Percentiles rank a stretch among this genome's conserved stretches.
phyloP scores from a whole-genome alignment of 2,888 invertebrate species.

The Drosophila subsilvestris region DNA sequence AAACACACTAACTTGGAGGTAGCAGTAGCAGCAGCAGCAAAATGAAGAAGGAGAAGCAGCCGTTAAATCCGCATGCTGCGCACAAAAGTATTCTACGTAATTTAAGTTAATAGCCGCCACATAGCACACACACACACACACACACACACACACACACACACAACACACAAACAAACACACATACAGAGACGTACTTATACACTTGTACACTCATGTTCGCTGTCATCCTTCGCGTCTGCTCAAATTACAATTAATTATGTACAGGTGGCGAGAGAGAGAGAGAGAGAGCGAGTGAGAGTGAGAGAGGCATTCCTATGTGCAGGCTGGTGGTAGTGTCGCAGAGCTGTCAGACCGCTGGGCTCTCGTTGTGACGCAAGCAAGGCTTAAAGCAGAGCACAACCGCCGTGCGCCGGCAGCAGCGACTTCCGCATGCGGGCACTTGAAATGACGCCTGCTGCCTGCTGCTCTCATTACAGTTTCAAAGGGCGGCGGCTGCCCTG shows the following conservation, averaged over 20 bases:
- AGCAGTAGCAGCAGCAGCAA: constrained; percentile 6
- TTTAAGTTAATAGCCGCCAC: constrained; percentile 72
- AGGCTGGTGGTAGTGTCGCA: not conserved
- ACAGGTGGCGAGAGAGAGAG: constrained; percentile 47
- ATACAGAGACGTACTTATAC: constrained; percentile 7
- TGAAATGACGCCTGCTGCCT: constrained; percentile 23
- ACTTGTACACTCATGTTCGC: constrained; percentile 7
- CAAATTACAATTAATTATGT: constrained; percentile 76
- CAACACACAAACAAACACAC: too few relatives aligned
- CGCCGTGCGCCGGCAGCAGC: constrained; percentile 31
- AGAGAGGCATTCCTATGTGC: not conserved
- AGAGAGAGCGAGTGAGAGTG: constrained; percentile 5
- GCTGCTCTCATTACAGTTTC: constrained; percentile 42
- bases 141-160: constrained; percentile 1
- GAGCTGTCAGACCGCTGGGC: not conserved
- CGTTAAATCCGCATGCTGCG: constrained; percentile 50
- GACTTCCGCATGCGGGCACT: constrained; percentile 41
- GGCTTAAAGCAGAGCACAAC: constrained; percentile 20
- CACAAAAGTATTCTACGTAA: constrained; percentile 73
- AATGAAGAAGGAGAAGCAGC: constrained; percentile 14
- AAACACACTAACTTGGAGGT: not conserved
- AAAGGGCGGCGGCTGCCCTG: not conserved
- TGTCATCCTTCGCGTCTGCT: constrained; percentile 55
- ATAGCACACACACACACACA: constrained; percentile 22
- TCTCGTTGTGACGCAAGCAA: constrained; percentile 35